Evolutionary conservation across 2,113 vertebrate genomes (phyloP).

Genomic region (Microcebus tavaratra): DNA sequence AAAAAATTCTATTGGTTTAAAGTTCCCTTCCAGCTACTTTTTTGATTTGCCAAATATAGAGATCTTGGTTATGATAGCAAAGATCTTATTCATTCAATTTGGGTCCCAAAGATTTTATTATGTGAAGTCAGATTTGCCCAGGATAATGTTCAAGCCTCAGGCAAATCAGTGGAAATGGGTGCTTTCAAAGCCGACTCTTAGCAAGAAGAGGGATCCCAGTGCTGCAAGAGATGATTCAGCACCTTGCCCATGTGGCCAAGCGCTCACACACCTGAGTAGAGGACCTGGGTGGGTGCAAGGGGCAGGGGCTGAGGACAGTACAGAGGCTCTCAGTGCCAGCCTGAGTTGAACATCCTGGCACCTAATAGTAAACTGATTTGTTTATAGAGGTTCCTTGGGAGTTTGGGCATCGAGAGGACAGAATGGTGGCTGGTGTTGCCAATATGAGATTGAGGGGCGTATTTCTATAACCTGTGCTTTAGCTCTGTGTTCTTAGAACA

Average conservation of each 20-base stretch:
- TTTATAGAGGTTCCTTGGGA: not conserved
- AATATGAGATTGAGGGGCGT: not conserved
- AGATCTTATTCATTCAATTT: not conserved
- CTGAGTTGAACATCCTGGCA: not conserved
- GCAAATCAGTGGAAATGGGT: not conserved
- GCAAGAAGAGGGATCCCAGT: not conserved
- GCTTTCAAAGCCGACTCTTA: not conserved
- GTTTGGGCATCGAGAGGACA: not conserved
- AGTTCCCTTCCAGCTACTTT: not conserved
- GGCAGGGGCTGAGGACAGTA: too few relatives aligned
- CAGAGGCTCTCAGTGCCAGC: not conserved
- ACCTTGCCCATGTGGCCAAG: not conserved
- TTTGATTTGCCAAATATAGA: constrained; percentile 9
- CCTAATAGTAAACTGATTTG: not conserved
- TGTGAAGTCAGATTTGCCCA: not conserved
- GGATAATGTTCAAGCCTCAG: not conserved
- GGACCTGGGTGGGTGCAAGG: not conserved
- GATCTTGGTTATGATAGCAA: not conserved
- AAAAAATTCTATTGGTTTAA: not conserved
- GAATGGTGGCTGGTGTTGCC: not conserved
- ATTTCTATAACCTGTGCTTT: not conserved
- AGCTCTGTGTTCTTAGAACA: not conserved
- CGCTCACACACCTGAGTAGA: not conserved
- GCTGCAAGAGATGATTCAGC: too few relatives aligned
- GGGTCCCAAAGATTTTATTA: not conserved